A percentile compares a stretch with the other conserved stretches of the same genome.
These are phyloP conservation scores for Dendrophyllia cribrosa DNA, from an alignment of 64 coral and sea anemone species.

Conservation along the genomic window DNA sequence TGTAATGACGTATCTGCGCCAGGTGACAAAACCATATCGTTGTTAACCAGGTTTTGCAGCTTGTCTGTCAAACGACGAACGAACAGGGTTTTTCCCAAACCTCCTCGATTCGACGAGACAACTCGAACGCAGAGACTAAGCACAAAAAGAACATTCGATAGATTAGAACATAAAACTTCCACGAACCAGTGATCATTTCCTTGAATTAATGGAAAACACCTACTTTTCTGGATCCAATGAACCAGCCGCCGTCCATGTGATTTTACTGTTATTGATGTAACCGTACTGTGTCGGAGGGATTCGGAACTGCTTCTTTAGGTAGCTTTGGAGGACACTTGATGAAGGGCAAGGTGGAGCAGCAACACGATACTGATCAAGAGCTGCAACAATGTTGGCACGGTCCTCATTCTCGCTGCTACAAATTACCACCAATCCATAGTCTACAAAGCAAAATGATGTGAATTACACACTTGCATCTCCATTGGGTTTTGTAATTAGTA, in stretches of 20 bases:
- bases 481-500: too few species aligned
- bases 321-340: slow-evolving; percentile 24
- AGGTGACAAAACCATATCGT: slow-evolving; percentile 46
- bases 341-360: slow-evolving; percentile 65
- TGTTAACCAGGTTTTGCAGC: slow-evolving; percentile 52
- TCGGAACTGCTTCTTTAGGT: slow-evolving; percentile 73
- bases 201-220: not conserved
- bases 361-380: slow-evolving; percentile 80
- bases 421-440: slow-evolving; percentile 77
- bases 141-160: not conserved
- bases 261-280: slow-evolving; percentile 50
- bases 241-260: slow-evolving; percentile 78
- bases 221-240: slow-evolving; percentile 78
- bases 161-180: too few species aligned
- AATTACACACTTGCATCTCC: too few species aligned
- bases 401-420: slow-evolving; percentile 93
- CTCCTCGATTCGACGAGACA: slow-evolving; percentile 70
- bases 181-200: too few species aligned
- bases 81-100: slow-evolving; percentile 77
- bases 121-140: slow-evolving; percentile 79
- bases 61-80: slow-evolving; percentile 71
- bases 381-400: slow-evolving; percentile 80
- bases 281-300: slow-evolving; percentile 45
- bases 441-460: slow-evolving; percentile 41
- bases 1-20: slow-evolving; percentile 8